Conservation (phyloP, 2,888 invertebrate species). For the Apamea crenata region DNA sequence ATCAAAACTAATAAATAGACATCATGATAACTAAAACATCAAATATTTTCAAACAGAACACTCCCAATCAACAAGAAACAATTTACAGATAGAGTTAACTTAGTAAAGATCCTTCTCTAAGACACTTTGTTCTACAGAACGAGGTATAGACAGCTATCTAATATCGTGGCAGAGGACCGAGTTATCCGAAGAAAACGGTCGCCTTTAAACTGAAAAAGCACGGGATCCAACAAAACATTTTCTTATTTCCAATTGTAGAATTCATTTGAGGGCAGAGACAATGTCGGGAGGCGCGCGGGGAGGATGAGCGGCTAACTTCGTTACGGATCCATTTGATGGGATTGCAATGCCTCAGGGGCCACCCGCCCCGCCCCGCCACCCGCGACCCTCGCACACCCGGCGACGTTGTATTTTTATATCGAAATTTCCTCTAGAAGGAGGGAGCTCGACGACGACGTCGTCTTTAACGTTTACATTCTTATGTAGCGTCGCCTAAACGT, state of each 20-base stretch:
- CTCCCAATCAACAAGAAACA: slow-evolving; percentile 68
- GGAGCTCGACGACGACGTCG: slow-evolving; percentile 85
- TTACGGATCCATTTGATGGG: slow-evolving; percentile 95
- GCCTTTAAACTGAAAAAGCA: slow-evolving; percentile 89
- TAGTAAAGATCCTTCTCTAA: slow-evolving; percentile 75
- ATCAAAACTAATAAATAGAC: neutral
- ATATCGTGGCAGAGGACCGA: slow-evolving; percentile 76
- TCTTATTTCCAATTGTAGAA: slow-evolving; percentile 91
- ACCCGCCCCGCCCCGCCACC: slow-evolving; percentile 73
- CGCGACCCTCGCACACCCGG: slow-evolving; percentile 76
- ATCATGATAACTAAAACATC: slow-evolving; percentile 6
- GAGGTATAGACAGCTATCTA: slow-evolving; percentile 73
- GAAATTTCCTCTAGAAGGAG: slow-evolving; percentile 89
- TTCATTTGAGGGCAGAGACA: slow-evolving; percentile 91
- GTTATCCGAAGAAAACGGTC: slow-evolving; percentile 87
- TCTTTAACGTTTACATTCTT: slow-evolving; percentile 91
- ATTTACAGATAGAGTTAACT: slow-evolving; percentile 71
- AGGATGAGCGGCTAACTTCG: slow-evolving; percentile 92
- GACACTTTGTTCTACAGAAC: slow-evolving; percentile 74
- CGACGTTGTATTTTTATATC: slow-evolving; percentile 90
- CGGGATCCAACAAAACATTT: slow-evolving; percentile 90
- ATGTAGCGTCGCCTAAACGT: slow-evolving; percentile 89
- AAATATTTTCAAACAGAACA: slow-evolving; percentile 46
- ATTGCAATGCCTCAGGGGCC: slow-evolving; percentile 91
- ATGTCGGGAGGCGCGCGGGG: slow-evolving; percentile 90